Evolutionary conservation across 2,888 invertebrate species (phyloP), one percentile per base, ranked within the genome.

Genomic region (Anthophora plumipes): DNA sequence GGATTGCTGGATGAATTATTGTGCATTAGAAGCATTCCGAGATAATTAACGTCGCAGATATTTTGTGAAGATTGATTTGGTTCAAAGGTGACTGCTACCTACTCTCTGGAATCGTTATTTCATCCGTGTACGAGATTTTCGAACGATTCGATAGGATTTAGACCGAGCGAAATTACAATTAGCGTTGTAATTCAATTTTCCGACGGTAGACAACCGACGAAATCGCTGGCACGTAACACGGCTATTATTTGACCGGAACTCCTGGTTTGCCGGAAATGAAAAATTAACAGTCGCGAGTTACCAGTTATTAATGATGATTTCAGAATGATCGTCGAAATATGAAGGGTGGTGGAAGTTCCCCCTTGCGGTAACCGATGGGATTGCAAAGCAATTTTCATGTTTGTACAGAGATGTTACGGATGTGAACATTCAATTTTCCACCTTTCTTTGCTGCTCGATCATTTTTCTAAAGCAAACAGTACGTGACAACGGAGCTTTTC

Each of bases 141-240:
- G 67, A n/a, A 50, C 20, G 41, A 31, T 70, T 59, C 55, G 9
- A n/a, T 43, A 17, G 37, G 61, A 72, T 72, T 73, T 31, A 31
- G 2, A 22, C 50, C 39, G 57, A 52, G 43, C 64, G 84, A 75
- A 80, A 82, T 79, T 79, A 76, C 78, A 76, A 83, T 81, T 72
- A 72, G 54, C 50, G 48, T 64, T 25, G 63, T 64, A 71, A 83
- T 83, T 74, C 74, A 69, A 83, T 83, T 52, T 68, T 55, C 82
- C 37, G 54, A 8, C 66, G 20, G 55, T 3, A 50, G 50, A 31
- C 52, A 59, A 39, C 48, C 54, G 59, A 31, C 57, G 60, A 50
- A 72, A 72, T 68, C 63, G 52, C 52, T 37, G 37, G 25, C 25
- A 43, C 48, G 80, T 54, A 52, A 54, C 64, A 41, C 59, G 31